Base-by-base conservation (phyloP, 2,113 vertebrate genomes). In the Meriones unguiculatus region DNA sequence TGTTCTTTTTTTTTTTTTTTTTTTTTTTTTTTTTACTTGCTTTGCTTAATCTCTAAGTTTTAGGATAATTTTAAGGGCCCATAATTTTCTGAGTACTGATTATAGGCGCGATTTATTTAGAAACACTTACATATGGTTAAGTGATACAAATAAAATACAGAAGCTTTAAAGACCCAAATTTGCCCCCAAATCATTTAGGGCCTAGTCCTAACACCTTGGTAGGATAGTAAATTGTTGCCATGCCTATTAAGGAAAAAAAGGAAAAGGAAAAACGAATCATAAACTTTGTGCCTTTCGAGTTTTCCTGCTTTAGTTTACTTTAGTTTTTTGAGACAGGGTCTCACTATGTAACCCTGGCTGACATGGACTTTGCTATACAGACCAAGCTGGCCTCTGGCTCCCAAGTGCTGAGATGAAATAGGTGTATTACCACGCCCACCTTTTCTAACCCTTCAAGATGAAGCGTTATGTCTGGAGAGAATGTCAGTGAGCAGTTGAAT, bases 11-110 rank as follows among this genome's bases (percentile, higher is more conserved):
- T n/a, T n/a, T n/a, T n/a, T n/a, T n/a, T n/a, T n/a, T n/a, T n/a
- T n/a, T n/a, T n/a, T n/a, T n/a, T n/a, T 24, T 75, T 87, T 57
- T 50, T 87, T 35, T 50, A 96, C 69, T 94, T 86, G 17, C 5
- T 81, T 59, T 97, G 50, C n/a, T 1, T 15, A 97, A 2, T 94
- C 87, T 96, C 17, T 89, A 28, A 89, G 13, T 91, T 95, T 92
- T 73, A 82, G 46, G 62, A 30, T 96, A 65, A 2, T 10, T 75
- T 41, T 90, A 38, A 78, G 52, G 24, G 15, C 22, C 70, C 86
- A 38, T 69, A 50, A 41, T 77, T 94, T 95, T 95, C 62, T 41
- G 92, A 24, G 12, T 70, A 50, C 62, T 73, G 25, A 81, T 80
- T 90, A 25, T 4, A 92, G 73, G 80, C 11, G 92, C 54, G 90